Evolutionary conservation across 2,797 vertebrate genomes (phyloP).

Genomic region (Syndactyla subalaris): DNA sequence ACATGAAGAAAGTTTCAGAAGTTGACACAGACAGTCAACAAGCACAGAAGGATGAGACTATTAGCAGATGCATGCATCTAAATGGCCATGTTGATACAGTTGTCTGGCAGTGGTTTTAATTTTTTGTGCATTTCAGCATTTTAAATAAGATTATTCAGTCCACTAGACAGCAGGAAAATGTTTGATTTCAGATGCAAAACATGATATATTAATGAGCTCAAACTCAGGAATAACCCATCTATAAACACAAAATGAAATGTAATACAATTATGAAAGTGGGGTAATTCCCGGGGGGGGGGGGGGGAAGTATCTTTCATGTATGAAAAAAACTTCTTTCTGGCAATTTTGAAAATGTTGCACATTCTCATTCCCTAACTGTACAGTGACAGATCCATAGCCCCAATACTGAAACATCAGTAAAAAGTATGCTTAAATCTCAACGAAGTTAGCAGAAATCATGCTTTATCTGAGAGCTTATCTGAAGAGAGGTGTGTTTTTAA

Average conservation of each 20-base stretch:
- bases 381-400: not conserved
- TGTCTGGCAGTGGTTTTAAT: not conserved
- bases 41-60: not conserved
- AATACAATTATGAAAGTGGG: not conserved
- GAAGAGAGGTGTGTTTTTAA: not conserved
- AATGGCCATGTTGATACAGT: not conserved
- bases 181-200: not conserved
- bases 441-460: not conserved
- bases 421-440: not conserved
- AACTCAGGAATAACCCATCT: not conserved
- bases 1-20: not conserved
- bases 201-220: not conserved
- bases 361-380: not conserved
- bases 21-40: not conserved
- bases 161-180: not conserved
- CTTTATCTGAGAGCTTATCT: not conserved
- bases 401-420: not conserved
- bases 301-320: not conserved
- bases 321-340: not conserved
- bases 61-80: not conserved
- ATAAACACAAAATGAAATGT: not conserved
- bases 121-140: not conserved
- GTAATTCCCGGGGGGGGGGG: not conserved
- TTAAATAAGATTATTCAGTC: not conserved
- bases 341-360: not conserved